Evolutionary conservation across 2,888 invertebrate species (phyloP).

Genomic region (Gasteruption jaculator): DNA sequence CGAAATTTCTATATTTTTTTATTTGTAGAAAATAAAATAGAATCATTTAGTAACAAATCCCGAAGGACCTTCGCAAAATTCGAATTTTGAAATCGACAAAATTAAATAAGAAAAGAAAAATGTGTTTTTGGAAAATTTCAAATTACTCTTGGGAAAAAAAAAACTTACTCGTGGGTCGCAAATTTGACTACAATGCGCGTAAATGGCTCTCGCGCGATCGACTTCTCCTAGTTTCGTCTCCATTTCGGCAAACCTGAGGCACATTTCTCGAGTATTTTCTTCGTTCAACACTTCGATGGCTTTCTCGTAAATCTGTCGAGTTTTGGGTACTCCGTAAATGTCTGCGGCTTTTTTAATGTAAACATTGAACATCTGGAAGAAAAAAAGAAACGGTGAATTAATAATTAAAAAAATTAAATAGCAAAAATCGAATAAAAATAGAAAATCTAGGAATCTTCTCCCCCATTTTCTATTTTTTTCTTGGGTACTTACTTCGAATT

Average conservation of each 20-base stretch:
- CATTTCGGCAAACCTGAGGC: constrained; percentile 93
- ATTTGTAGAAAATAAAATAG: no score
- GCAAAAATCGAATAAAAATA: background rate
- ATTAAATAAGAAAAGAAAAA: no score
- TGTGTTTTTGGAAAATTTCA: no score
- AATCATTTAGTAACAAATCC: no score
- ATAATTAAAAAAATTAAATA: background rate
- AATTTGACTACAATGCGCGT: constrained; percentile 97
- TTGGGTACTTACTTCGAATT: constrained; percentile 68
- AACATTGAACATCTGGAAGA: constrained; percentile 84
- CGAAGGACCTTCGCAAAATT: no score
- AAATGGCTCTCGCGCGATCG: constrained; percentile 94
- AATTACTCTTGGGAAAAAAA: no score
- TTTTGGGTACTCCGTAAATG: constrained; percentile 95
- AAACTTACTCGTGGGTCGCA: constrained; percentile 90
- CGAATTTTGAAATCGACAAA: no score
- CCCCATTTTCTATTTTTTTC: background rate
- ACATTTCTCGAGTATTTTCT: constrained; percentile 91
- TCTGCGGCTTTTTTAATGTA: constrained; percentile 98
- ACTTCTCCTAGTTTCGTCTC: constrained; percentile 98
- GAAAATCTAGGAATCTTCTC: no score
- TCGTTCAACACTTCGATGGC: constrained; percentile 93
- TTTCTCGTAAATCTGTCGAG: constrained; percentile 95
- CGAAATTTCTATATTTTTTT: no score
- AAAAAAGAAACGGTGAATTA: no score